A percentile compares a stretch with the other conserved stretches of the same genome.
Evolutionary conservation across 2,797 vertebrate species (phyloP).

Genomic region (Knipowitschia caucasica): DNA sequence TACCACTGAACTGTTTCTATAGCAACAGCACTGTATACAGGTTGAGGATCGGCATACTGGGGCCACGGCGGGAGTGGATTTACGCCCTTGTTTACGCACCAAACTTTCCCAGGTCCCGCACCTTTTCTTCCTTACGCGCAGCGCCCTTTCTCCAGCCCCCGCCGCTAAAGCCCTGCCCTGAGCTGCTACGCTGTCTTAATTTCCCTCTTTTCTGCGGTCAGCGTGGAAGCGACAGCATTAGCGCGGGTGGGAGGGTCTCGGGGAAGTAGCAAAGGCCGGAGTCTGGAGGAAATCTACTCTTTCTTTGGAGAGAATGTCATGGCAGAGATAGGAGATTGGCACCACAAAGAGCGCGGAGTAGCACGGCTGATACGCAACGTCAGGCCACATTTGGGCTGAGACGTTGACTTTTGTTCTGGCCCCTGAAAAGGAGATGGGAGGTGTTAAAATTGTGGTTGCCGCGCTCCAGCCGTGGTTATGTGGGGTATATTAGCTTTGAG

Average conservation of each 20-base stretch:
- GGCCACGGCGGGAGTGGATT: slow-evolving; percentile 1
- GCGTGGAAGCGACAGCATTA: slow-evolving; percentile 79
- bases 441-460: slow-evolving; percentile 88
- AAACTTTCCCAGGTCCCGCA: slow-evolving; percentile 65
- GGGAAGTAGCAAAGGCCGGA: slow-evolving; percentile 98
- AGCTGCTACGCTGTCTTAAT: slow-evolving; percentile 88
- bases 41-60: slow-evolving; percentile 4
- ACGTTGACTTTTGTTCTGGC: slow-evolving; percentile 99
- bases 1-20: neutral
- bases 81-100: slow-evolving; percentile 35
- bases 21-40: slow-evolving; percentile 2
- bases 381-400: slow-evolving; percentile 98
- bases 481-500: slow-evolving; percentile 75
- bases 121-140: slow-evolving; percentile 61
- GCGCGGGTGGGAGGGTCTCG: slow-evolving; percentile 82
- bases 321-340: slow-evolving; percentile 98
- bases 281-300: slow-evolving; percentile 99
- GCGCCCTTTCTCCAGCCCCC: slow-evolving; percentile 70
- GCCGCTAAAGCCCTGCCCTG: slow-evolving; percentile 68
- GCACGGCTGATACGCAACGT: slow-evolving; percentile 98
- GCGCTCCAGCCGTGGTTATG: slow-evolving; percentile 83
- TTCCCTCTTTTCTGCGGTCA: slow-evolving; percentile 77
- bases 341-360: slow-evolving; percentile 98
- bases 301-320: slow-evolving; percentile 99
- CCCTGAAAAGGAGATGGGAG: slow-evolving; percentile 92